These are phyloP conservation scores for Darwinula stevensoni DNA, from an alignment of 2,888 invertebrate species.

Conservation along the genomic window DNA sequence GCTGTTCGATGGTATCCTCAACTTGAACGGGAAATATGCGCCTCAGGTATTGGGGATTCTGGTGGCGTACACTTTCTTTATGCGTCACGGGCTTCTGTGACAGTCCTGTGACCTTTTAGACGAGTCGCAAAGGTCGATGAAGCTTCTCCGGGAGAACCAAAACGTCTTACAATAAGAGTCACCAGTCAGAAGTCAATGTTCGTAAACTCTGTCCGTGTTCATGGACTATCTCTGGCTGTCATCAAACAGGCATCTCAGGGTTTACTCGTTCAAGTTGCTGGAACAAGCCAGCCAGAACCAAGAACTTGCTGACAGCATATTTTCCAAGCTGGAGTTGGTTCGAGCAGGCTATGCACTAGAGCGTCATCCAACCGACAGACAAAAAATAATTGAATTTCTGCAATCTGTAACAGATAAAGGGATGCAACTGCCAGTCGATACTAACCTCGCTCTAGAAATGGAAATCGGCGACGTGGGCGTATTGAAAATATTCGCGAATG, in stretches of 20 bases:
- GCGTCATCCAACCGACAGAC: neutral
- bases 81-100: too few relatives aligned
- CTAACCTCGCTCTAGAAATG: neutral
- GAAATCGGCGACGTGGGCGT: neutral
- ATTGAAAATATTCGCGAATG: constrained; percentile 2
- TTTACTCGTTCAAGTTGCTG: constrained; percentile 1
- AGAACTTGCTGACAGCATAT: neutral
- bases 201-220: neutral
- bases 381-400: constrained; percentile 1
- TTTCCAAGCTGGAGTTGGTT: constrained; percentile 1
- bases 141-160: too few relatives aligned
- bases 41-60: neutral
- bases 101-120: too few relatives aligned
- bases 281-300: constrained; percentile 1
- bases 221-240: neutral
- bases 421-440: constrained; percentile 1
- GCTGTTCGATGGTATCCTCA: constrained; percentile 1
- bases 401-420: neutral
- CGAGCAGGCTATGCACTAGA: constrained; percentile 1
- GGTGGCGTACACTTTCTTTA: neutral
- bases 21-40: neutral
- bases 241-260: neutral
- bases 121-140: too few relatives aligned
- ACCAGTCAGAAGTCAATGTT: too few relatives aligned
- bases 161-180: too few relatives aligned